Conservation (phyloP, 2,797 vertebrate genomes). For the Novumbra hubbsi region DNA sequence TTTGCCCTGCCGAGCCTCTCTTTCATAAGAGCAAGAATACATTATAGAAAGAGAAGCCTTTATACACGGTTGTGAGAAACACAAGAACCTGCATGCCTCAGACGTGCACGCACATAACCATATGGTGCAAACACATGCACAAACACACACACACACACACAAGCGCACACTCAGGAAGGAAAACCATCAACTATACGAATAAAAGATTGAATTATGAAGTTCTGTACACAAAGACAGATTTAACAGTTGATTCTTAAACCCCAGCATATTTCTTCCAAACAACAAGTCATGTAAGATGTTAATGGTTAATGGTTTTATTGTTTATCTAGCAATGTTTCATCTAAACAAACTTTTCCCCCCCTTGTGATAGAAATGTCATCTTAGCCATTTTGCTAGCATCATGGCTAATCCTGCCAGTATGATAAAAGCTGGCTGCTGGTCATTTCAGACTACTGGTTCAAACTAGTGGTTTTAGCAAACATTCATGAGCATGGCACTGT, state of each 20-base stretch:
- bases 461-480: too few relatives aligned
- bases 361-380: too few relatives aligned
- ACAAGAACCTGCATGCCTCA: neutral
- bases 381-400: too few relatives aligned
- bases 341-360: neutral
- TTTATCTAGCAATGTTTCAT: neutral
- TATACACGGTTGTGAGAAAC: neutral
- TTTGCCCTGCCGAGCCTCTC: conserved; percentile 19
- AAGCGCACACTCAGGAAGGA: conserved; percentile 9
- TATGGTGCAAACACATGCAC: conserved; percentile 2
- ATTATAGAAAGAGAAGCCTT: conserved; percentile 8
- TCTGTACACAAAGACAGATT: neutral
- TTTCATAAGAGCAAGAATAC: conserved; percentile 14
- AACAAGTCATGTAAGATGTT: neutral
- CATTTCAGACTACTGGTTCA: too few relatives aligned
- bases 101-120: neutral
- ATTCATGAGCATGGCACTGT: neutral
- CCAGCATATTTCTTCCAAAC: neutral
- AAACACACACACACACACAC: conserved; percentile 13
- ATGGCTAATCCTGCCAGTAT: too few relatives aligned
- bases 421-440: too few relatives aligned
- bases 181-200: neutral
- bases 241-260: neutral
- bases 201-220: neutral
- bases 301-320: neutral